A percentile compares a stretch with the other conserved stretches of the same genome.
phyloP scores from a whole-genome alignment of 2,888 invertebrate genomes.

The Tromatobia lineatoria region DNA sequence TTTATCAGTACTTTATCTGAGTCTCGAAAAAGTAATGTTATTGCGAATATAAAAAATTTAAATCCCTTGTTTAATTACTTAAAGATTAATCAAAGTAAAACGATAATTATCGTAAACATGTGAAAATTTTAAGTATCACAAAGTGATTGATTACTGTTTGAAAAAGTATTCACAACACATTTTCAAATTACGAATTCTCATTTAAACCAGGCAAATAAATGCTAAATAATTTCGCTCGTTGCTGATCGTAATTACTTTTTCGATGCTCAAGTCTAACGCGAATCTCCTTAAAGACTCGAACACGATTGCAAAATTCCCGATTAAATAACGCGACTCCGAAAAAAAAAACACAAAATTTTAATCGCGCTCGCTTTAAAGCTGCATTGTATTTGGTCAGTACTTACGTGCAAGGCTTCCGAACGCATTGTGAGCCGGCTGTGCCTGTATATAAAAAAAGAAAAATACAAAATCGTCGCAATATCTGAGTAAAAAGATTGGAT shows the following conservation, averaged over 20 bases:
- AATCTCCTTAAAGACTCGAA: slow-evolving; percentile 13
- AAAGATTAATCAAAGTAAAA: not conserved
- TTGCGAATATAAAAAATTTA: not conserved
- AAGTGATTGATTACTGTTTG: no score
- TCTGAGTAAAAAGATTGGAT: slow-evolving; percentile 36
- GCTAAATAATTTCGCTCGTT: no score
- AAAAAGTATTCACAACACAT: no score
- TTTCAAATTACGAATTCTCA: not conserved
- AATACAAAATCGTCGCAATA: slow-evolving; percentile 36
- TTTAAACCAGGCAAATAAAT: not conserved
- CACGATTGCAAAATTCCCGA: slow-evolving; percentile 18
- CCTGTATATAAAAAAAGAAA: slow-evolving; percentile 59
- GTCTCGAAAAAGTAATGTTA: not conserved
- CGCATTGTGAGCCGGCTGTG: slow-evolving; percentile 64
- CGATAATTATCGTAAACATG: not conserved
- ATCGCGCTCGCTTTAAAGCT: slow-evolving; percentile 12
- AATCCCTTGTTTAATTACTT: not conserved
- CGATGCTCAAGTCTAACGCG: not conserved
- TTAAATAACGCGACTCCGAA: not conserved
- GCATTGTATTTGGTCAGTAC: slow-evolving; percentile 49
- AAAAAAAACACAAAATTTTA: not conserved
- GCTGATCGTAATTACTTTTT: not conserved
- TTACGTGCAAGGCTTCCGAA: slow-evolving; percentile 59
- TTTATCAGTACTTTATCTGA: not conserved
- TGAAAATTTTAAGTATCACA: no score